Conservation (phyloP, 2,113 vertebrate species). For the Ceyx margarethae region DNA sequence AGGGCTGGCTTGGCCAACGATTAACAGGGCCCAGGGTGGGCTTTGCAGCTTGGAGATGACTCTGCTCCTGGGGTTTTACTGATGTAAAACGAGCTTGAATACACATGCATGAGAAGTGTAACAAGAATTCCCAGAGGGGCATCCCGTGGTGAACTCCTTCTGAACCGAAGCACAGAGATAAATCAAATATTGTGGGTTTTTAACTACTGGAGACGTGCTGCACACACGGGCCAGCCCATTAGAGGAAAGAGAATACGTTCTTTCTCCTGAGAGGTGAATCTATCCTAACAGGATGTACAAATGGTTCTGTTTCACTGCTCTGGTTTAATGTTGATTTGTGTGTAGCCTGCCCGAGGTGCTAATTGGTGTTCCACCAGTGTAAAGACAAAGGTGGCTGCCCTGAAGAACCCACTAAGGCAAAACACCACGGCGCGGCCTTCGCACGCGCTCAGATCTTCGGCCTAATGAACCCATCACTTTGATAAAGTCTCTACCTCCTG, state of each 20-base stretch:
- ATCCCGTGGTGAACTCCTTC: not conserved
- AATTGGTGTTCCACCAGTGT: constrained; percentile 35
- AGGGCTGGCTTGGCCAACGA: not conserved
- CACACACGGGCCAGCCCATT: not conserved
- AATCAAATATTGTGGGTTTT: constrained; percentile 29
- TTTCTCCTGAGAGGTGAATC: not conserved
- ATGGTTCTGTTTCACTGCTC: not conserved
- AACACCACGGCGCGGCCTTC: not conserved
- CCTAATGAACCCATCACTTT: constrained; percentile 53
- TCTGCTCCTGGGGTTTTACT: not conserved
- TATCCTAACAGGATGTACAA: constrained; percentile 14
- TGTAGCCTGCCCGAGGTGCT: constrained; percentile 40
- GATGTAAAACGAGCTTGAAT: not conserved
- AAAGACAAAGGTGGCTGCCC: constrained; percentile 53
- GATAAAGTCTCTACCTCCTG: constrained; percentile 48
- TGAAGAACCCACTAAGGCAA: constrained; percentile 17
- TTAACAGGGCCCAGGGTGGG: not conserved
- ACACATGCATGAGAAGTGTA: not conserved
- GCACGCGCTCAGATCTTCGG: constrained; percentile 18
- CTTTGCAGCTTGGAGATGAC: not conserved
- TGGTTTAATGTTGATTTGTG: constrained; percentile 49
- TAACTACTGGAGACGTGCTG: not conserved
- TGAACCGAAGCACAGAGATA: not conserved
- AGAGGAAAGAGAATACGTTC: not conserved
- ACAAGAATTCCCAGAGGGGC: not conserved